phyloP scores from a whole-genome alignment of 2,888 invertebrate genomes.

The Caenorhabditis japonica region DNA sequence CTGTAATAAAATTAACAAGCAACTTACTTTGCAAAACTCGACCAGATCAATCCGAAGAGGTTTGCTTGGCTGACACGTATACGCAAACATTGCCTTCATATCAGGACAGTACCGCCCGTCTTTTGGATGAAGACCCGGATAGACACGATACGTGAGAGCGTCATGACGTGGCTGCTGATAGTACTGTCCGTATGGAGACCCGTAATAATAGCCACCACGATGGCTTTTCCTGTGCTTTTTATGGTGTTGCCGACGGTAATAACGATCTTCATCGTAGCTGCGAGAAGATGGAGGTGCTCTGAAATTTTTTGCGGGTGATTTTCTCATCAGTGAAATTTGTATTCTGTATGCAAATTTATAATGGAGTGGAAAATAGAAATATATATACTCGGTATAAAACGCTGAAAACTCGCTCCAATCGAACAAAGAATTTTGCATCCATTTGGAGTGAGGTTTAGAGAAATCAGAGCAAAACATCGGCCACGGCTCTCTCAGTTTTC shows the following conservation, averaged over 20 bases:
- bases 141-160: conserved; percentile 40
- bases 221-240: conserved; percentile 28
- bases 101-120: conserved; percentile 61
- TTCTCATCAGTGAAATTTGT: neutral
- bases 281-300: conserved; percentile 44
- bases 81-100: conserved; percentile 67
- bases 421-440: no score
- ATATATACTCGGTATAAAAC: no score
- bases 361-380: no score
- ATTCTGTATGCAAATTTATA: no score
- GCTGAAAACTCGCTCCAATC: no score
- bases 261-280: conserved; percentile 19
- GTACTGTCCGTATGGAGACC: conserved; percentile 30
- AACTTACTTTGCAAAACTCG: conserved; percentile 69
- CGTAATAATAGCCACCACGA: conserved; percentile 24
- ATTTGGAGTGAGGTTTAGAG: no score
- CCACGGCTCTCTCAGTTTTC: no score
- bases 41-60: conserved; percentile 70
- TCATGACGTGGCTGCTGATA: conserved; percentile 29
- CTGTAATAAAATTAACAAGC: neutral
- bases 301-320: conserved; percentile 1
- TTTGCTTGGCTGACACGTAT: conserved; percentile 71
- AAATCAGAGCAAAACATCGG: no score
- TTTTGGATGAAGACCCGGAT: conserved; percentile 60
- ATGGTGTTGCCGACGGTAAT: conserved; percentile 33